Conservation (phyloP, 2,888 invertebrate species). For the Lampropteryx suffumata region DNA sequence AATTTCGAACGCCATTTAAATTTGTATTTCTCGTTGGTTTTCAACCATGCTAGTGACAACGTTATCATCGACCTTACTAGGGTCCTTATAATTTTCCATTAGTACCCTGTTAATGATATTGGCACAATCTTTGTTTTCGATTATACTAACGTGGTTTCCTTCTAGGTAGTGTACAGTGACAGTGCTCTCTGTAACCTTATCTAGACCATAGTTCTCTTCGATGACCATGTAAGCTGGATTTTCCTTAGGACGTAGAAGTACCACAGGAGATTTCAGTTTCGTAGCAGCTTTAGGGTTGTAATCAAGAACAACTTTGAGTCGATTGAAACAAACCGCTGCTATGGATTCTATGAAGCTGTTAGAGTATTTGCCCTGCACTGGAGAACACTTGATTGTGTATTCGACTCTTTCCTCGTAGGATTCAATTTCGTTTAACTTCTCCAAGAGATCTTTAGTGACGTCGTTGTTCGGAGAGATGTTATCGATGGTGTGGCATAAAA, state of each 20-base stretch:
- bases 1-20: slow-evolving; percentile 29
- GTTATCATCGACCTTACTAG: slow-evolving; percentile 53
- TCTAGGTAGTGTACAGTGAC: slow-evolving; percentile 85
- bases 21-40: slow-evolving; percentile 54
- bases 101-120: slow-evolving; percentile 83
- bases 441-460: slow-evolving; percentile 56
- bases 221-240: slow-evolving; percentile 72
- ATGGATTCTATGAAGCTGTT: slow-evolving; percentile 53
- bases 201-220: slow-evolving; percentile 86
- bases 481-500: slow-evolving; percentile 82
- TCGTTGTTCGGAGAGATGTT: slow-evolving; percentile 68
- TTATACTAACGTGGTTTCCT: slow-evolving; percentile 87
- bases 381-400: slow-evolving; percentile 61
- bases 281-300: slow-evolving; percentile 70
- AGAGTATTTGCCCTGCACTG: slow-evolving; percentile 65
- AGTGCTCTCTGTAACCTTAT: slow-evolving; percentile 79
- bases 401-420: slow-evolving; percentile 83
- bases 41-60: slow-evolving; percentile 66
- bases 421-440: slow-evolving; percentile 75
- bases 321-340: slow-evolving; percentile 64
- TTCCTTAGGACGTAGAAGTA: slow-evolving; percentile 85
- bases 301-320: slow-evolving; percentile 78
- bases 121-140: slow-evolving; percentile 85
- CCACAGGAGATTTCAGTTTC: slow-evolving; percentile 82
- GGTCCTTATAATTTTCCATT: slow-evolving; percentile 44